Evolutionary conservation across 2,113 vertebrate species (phyloP), one percentile per base, ranked within the genome.

Genomic region (Ictalurus punctatus): DNA sequence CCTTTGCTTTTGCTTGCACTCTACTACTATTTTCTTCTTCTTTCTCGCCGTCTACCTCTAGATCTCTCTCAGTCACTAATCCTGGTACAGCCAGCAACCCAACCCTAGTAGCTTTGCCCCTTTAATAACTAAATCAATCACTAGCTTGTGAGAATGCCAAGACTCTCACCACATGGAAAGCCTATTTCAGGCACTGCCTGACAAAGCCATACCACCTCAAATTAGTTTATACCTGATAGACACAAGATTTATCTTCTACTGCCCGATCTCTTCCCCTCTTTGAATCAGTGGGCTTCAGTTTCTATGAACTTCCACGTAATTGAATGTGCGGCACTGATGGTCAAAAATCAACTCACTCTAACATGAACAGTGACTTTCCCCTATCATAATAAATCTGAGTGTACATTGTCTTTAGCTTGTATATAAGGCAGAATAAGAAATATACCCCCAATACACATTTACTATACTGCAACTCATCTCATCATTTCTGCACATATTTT

Each of bases 91-190:
- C 69, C 74, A 82, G 27, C 69, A 34, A 44, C 37, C 63, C 67
- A 17, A 79, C 59, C 59, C 14, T 14, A 17, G 83, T 40, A 85
- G 71, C 40, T 79, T 78, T 89, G 73, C 67, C 61, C 48, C 14
- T 79, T 85, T 83, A 86, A 74, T 83, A 61, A 86, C 88, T 85
- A 87, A 87, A 86, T 83, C 69, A 91, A 89, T 89, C 58, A 86
- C 86, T 85, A 59, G 71, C 78, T 78, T 86, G 78, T 78, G 79
- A 90, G 52, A 58, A 82, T 27, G 48, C 78, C 76, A 85, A 88
- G 54, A 56, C 63, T 52, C 81, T 85, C 74, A 21, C 85, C 54
- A 89, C 76, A 84, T 65, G 44, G 37, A 54, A 44, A 79, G 40
- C n/a, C 58, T 78, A 79, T 79, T 85, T 85, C 78, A 40, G 78